A percentile compares a stretch with the other conserved stretches of the same genome.
phyloP scores from a whole-genome alignment of 2,113 vertebrate genomes.

The Cervus canadensis region DNA sequence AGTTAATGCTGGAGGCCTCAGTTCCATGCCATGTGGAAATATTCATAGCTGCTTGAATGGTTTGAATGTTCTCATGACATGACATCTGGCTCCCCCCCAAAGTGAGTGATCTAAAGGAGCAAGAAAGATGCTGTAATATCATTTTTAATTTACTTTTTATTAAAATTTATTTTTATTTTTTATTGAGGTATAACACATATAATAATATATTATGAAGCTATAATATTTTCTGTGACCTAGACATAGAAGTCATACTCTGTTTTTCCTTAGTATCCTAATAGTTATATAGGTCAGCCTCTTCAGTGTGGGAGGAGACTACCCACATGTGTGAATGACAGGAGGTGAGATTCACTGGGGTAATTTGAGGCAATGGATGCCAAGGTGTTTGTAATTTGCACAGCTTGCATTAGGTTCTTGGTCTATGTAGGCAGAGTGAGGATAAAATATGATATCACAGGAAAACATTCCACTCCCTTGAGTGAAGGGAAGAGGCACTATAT shows the following conservation, averaged over 20 bases:
- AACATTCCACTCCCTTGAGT: background rate
- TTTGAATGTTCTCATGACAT: background rate
- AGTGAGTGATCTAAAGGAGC: background rate
- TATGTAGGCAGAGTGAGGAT: background rate
- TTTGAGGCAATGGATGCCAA: background rate
- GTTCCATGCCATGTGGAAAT: background rate
- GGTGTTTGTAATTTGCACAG: background rate
- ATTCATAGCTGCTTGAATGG: background rate
- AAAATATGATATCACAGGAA: background rate
- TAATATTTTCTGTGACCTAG: background rate
- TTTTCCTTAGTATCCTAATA: background rate
- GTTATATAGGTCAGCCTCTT: background rate
- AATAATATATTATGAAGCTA: background rate
- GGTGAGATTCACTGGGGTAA: background rate
- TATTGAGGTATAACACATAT: background rate
- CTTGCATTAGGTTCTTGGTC: background rate
- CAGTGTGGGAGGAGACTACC: background rate
- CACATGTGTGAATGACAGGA: background rate
- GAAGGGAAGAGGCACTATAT: background rate
- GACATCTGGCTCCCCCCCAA: background rate
- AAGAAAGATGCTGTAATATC: background rate
- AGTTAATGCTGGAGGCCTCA: background rate
- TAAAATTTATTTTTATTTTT: background rate
- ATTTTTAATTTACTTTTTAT: background rate
- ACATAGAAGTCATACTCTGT: background rate